phyloP scores from a whole-genome alignment of 2,888 invertebrate genomes.

The Cheilosia vulpina region DNA sequence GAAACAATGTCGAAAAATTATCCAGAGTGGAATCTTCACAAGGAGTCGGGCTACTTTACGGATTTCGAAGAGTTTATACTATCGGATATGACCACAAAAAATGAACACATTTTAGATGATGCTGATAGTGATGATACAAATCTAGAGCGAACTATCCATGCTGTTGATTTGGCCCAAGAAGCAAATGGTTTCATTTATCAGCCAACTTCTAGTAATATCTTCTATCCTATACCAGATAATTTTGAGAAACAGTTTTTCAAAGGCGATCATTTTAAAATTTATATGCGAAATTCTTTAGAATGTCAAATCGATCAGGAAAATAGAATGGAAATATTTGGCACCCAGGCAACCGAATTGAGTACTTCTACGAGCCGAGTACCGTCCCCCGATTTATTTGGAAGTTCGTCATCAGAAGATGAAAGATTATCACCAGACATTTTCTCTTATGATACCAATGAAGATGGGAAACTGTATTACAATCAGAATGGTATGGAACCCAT shows the following conservation, averaged over 20 bases:
- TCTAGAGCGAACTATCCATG: background rate
- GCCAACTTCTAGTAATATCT: slow-evolving; percentile 56
- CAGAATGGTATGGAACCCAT: background rate
- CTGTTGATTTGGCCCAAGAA: slow-evolving; percentile 43
- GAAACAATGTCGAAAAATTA: slow-evolving; percentile 24
- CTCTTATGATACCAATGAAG: slow-evolving; percentile 7
- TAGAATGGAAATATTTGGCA: slow-evolving; percentile 25
- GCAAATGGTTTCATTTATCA: slow-evolving; percentile 55
- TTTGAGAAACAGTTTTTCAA: slow-evolving; percentile 19
- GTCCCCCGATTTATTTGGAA: slow-evolving; percentile 20
- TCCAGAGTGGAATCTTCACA: background rate
- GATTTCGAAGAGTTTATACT: slow-evolving; percentile 36
- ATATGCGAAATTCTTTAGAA: slow-evolving; percentile 37
- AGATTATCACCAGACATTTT: slow-evolving; percentile 45
- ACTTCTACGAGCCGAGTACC: background rate
- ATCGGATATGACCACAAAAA: background rate
- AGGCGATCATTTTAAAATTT: slow-evolving; percentile 7
- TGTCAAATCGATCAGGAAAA: slow-evolving; percentile 22
- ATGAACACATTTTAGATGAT: slow-evolving; percentile 1
- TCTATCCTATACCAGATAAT: slow-evolving; percentile 56
- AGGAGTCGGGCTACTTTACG: slow-evolving; percentile 14
- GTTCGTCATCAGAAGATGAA: background rate
- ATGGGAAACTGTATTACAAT: slow-evolving; percentile 3
- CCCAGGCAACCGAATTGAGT: background rate
- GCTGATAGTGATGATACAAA: background rate